These are phyloP conservation scores for Urocolius indicus DNA, from an alignment of 2,113 vertebrate genomes.

Conservation along the genomic window DNA sequence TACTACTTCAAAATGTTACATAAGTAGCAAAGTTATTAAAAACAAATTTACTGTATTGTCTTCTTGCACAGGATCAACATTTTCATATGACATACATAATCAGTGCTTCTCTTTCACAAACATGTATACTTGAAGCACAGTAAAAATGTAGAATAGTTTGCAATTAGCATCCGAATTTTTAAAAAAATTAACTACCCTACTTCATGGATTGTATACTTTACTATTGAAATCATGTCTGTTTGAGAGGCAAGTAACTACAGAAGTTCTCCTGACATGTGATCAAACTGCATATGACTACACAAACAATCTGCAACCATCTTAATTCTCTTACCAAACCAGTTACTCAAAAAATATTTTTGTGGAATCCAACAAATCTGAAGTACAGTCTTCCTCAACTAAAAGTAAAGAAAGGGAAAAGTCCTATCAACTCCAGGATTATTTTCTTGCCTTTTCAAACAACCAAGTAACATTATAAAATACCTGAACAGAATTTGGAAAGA, in stretches of 20 bases:
- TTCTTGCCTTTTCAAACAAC: not conserved
- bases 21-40: not conserved
- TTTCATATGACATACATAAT: not conserved
- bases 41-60: not conserved
- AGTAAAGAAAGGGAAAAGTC: not conserved
- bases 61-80: not conserved
- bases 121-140: not conserved
- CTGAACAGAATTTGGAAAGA: not conserved
- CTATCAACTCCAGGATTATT: not conserved
- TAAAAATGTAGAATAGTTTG: not conserved
- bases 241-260: not conserved
- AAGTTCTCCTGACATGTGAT: conserved; percentile 39
- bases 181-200: not conserved
- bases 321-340: not conserved
- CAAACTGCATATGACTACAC: not conserved
- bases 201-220: not conserved
- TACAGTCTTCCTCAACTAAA: not conserved
- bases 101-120: not conserved
- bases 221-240: not conserved
- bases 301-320: not conserved
- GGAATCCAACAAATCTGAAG: not conserved
- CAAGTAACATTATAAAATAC: not conserved
- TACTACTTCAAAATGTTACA: not conserved
- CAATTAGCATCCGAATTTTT: not conserved
- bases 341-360: conserved; percentile 15